Conservation (phyloP, 1,140 invertebrate species). For the Eurosta solidaginis region DNA sequence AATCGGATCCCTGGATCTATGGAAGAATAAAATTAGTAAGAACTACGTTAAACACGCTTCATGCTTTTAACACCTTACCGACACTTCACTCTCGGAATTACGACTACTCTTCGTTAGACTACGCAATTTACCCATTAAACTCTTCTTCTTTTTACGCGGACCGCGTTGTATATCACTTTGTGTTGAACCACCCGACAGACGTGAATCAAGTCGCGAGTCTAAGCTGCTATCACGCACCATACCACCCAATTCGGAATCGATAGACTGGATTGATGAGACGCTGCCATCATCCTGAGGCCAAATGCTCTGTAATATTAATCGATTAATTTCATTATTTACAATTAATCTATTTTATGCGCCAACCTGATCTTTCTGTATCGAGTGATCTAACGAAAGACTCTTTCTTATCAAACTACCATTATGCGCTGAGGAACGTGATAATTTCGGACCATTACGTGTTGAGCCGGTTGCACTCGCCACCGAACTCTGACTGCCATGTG, state of each 20-base stretch:
- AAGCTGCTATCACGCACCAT: conserved; percentile 58
- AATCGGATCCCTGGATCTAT: conserved; percentile 73
- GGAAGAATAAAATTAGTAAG: conserved; percentile 5
- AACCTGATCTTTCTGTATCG: conserved; percentile 60
- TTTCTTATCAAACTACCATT: conserved; percentile 72
- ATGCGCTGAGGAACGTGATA: conserved; percentile 57
- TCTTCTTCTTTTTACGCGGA: conserved; percentile 81
- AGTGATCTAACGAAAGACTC: conserved; percentile 78
- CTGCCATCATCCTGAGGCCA: conserved; percentile 79
- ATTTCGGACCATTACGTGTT: conserved; percentile 53
- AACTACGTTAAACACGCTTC: not conserved
- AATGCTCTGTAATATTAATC: conserved; percentile 60
- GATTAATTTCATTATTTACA: conserved; percentile 7
- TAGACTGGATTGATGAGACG: conserved; percentile 77
- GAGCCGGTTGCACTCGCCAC: conserved; percentile 50
- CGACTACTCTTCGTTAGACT: conserved; percentile 80
- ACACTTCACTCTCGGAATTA: conserved; percentile 59
- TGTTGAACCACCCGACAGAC: conserved; percentile 80
- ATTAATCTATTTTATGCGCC: not conserved
- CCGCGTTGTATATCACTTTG: conserved; percentile 78
- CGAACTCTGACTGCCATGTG: conserved; percentile 52
- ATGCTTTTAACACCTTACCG: conserved; percentile 40
- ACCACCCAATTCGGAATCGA: conserved; percentile 67
- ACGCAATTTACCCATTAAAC: conserved; percentile 81
- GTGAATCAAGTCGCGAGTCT: conserved; percentile 63